Percentiles rank a stretch among this genome's conserved stretches.
These are phyloP conservation scores for Zaprionus gabonicus DNA, from an alignment of 1,140 invertebrate genomes.

Conservation along the genomic window DNA sequence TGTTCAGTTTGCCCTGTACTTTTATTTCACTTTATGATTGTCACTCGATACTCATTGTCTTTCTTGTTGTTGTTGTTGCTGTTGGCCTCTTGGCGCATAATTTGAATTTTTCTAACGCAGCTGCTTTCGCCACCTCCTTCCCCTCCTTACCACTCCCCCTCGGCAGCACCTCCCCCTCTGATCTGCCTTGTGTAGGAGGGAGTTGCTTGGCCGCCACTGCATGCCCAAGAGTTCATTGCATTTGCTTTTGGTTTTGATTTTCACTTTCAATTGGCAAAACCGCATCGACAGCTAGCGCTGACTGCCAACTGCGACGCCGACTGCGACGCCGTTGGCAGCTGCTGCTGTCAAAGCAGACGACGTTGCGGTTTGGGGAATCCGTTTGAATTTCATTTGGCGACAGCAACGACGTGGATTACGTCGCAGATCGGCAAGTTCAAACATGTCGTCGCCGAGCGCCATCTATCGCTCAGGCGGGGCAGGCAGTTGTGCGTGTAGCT, in stretches of 20 bases:
- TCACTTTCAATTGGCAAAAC: slow-evolving; percentile 58
- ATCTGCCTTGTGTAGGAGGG: slow-evolving; percentile 26
- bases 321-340: slow-evolving; percentile 13
- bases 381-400: slow-evolving; percentile 8
- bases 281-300: slow-evolving; percentile 26
- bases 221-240: slow-evolving; percentile 53
- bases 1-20: not conserved
- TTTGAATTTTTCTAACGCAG: slow-evolving; percentile 60
- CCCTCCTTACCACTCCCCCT: not conserved
- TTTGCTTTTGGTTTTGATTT: slow-evolving; percentile 39
- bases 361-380: slow-evolving; percentile 4
- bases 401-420: slow-evolving; percentile 7
- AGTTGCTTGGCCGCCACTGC: slow-evolving; percentile 42
- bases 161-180: not conserved
- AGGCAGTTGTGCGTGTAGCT: slow-evolving; percentile 5
- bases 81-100: slow-evolving; percentile 42
- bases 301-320: not conserved
- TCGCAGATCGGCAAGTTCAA: slow-evolving; percentile 37
- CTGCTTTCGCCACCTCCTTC: slow-evolving; percentile 37
- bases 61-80: slow-evolving; percentile 21
- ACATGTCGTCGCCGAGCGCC: slow-evolving; percentile 25
- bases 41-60: slow-evolving; percentile 46
- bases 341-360: slow-evolving; percentile 46
- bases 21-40: slow-evolving; percentile 44
- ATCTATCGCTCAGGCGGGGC: slow-evolving; percentile 23